Evolutionary conservation across 2,797 vertebrate genomes (phyloP).

Genomic region (Eospalax fontanierii): DNA sequence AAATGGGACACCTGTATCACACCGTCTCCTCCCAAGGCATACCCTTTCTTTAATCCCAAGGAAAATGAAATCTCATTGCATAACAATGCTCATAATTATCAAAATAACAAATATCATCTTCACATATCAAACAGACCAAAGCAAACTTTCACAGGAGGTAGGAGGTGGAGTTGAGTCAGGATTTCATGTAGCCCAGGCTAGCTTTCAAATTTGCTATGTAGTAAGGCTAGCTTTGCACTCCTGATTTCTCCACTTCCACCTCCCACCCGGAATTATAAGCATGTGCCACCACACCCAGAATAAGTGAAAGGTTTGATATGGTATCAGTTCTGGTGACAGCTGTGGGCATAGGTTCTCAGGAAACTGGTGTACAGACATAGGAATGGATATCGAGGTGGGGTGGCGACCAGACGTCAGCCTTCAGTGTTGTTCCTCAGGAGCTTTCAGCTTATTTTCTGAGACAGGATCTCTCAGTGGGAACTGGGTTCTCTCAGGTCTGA

Average conservation of each 20-base stretch:
- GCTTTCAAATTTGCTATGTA: not conserved
- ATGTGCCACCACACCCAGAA: not conserved
- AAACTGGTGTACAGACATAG: not conserved
- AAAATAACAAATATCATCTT: not conserved
- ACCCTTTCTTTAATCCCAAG: not conserved
- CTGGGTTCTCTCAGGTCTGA: not conserved
- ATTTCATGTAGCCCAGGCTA: not conserved
- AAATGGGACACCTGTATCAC: too few species aligned
- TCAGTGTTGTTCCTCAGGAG: not conserved
- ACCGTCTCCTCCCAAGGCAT: too few species aligned
- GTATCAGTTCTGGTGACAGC: not conserved
- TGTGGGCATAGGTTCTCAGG: not conserved
- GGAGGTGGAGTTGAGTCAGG: not conserved
- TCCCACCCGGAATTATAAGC: not conserved
- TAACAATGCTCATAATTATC: not conserved
- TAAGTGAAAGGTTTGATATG: not conserved
- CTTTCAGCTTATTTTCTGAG: not conserved
- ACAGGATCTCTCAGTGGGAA: not conserved
- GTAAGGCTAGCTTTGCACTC: not conserved
- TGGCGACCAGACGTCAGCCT: not conserved
- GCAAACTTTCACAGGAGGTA: not conserved
- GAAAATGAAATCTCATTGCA: not conserved
- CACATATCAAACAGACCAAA: not conserved
- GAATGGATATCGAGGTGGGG: not conserved
- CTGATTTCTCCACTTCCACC: not conserved